phyloP scores from a whole-genome alignment of 2,888 invertebrate species.

The Microctonus hyperodae region DNA sequence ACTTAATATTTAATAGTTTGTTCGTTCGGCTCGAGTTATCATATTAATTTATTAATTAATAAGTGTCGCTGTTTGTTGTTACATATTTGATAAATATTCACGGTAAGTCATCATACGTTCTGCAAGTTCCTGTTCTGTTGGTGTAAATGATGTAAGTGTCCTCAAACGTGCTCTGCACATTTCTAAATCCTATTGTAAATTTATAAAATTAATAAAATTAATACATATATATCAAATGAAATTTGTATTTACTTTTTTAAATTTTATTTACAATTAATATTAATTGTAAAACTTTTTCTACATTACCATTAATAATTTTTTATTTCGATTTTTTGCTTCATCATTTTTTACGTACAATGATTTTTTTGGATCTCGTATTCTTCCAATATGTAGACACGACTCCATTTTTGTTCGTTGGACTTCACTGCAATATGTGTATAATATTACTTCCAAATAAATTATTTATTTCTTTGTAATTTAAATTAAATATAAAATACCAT shows the following conservation, averaged over 20 bases:
- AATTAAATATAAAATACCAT: slow-evolving; percentile 40
- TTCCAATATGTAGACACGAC: slow-evolving; percentile 9
- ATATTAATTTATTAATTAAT: slow-evolving; percentile 42
- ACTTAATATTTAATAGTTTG: slow-evolving; percentile 59
- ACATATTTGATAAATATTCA: slow-evolving; percentile 1
- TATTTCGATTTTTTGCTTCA: slow-evolving; percentile 49
- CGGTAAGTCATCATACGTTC: slow-evolving; percentile 48
- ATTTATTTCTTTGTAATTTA: neutral
- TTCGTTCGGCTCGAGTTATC: slow-evolving; percentile 64
- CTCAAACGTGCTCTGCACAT: slow-evolving; percentile 53
- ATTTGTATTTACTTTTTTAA: too few species aligned
- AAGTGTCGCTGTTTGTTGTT: neutral
- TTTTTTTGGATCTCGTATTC: slow-evolving; percentile 26
- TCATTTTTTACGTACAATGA: slow-evolving; percentile 43
- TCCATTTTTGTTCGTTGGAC: slow-evolving; percentile 34
- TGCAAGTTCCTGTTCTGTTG: slow-evolving; percentile 56
- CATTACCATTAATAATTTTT: slow-evolving; percentile 51
- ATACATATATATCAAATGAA: neutral
- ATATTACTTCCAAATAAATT: neutral
- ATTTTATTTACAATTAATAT: too few species aligned
- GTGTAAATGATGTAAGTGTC: slow-evolving; percentile 55
- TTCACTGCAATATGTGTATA: slow-evolving; percentile 36
- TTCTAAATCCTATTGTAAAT: slow-evolving; percentile 51
- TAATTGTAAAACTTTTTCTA: neutral
- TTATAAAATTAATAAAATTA: slow-evolving; percentile 4